Base-by-base conservation (phyloP, 2,797 vertebrate genomes). In the Pangasius larnaudii region DNA sequence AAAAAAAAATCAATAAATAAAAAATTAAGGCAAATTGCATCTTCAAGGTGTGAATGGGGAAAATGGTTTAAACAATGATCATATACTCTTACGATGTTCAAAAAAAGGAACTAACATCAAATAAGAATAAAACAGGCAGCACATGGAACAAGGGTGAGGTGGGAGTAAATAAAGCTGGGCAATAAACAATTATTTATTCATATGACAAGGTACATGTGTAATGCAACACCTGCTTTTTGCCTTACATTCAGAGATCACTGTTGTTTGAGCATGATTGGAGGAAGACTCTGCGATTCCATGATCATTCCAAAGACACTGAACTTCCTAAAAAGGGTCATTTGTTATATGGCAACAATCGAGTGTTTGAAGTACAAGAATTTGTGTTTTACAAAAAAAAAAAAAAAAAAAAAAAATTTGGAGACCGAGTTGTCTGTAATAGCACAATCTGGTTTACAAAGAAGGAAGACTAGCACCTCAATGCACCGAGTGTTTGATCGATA, bases 171-270 rank as follows among this genome's bases (percentile, higher is more conserved):
- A 53, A n/a, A 71, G 1, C 14, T 22, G 81, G 67, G 39, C n/a
- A 46, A 58, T 65, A 75, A 59, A 19, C 58, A 81, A 59, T 86
- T n/a, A 75, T 82, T 78, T 79, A 82, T 61, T 83, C 49, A 53
- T 79, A 80, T 77, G 11, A 74, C 63, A 72, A 51, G 16, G 59
- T 14, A 30, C 49, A 85, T 13, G 61, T 74, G 81, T 63, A 24
- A 77, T 59, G 42, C 22, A 30, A 86, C 49, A 83, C 77, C 80
- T 87, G 86, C n/a, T 84, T 58, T 61, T 61, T 5, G 46, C 78
- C 72, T 63, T 91, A 91, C 88, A 92, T 91, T 92, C 91, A 92
- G 81, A 86, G 85, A 89, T 86, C 85, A 89, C 86, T 85, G 86
- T 71, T 30, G 67, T 42, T 83, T 75, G 59, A 80, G 58, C 2